Conservation (phyloP, 2,113 vertebrate genomes). For the Crotalus horridus region DNA sequence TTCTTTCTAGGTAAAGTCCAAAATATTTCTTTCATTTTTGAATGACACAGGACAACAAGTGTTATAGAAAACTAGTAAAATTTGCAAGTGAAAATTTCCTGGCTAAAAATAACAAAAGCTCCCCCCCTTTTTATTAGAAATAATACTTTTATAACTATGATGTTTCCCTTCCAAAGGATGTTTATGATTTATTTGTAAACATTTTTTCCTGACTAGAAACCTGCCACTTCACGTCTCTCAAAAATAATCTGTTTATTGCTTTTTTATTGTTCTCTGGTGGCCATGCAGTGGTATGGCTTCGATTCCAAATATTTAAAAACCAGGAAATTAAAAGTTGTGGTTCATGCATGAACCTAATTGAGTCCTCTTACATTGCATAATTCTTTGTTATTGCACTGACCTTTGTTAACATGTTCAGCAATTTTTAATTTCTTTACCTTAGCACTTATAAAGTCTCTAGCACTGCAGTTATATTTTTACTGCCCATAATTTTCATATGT, state of each 20-base stretch:
- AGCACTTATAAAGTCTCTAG: slow-evolving; percentile 39
- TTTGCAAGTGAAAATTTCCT: slow-evolving; percentile 24
- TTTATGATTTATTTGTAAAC: slow-evolving; percentile 36
- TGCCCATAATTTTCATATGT: slow-evolving; percentile 49
- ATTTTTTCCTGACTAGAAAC: slow-evolving; percentile 34
- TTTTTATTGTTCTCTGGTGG: slow-evolving; percentile 21
- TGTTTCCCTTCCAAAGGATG: slow-evolving; percentile 3
- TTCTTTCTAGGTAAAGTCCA: neutral
- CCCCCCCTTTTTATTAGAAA: slow-evolving; percentile 11
- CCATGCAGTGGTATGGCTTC: neutral
- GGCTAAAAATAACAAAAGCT: slow-evolving; percentile 10
- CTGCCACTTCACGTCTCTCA: slow-evolving; percentile 23
- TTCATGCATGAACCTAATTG: neutral
- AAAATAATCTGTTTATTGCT: neutral
- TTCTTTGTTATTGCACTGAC: slow-evolving; percentile 25
- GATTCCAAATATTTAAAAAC: slow-evolving; percentile 18
- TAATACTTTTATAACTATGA: neutral
- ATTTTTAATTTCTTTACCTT: slow-evolving; percentile 46
- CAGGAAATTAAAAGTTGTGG: slow-evolving; percentile 26
- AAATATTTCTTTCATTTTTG: slow-evolving; percentile 23
- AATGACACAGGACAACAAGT: neutral
- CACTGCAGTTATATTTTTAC: slow-evolving; percentile 33
- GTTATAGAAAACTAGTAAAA: neutral
- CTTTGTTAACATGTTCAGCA: slow-evolving; percentile 30
- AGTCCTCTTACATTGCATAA: slow-evolving; percentile 17